These are phyloP conservation scores for Eupithecia subumbrata DNA, from an alignment of 2,888 invertebrate genomes.

Conservation along the genomic window DNA sequence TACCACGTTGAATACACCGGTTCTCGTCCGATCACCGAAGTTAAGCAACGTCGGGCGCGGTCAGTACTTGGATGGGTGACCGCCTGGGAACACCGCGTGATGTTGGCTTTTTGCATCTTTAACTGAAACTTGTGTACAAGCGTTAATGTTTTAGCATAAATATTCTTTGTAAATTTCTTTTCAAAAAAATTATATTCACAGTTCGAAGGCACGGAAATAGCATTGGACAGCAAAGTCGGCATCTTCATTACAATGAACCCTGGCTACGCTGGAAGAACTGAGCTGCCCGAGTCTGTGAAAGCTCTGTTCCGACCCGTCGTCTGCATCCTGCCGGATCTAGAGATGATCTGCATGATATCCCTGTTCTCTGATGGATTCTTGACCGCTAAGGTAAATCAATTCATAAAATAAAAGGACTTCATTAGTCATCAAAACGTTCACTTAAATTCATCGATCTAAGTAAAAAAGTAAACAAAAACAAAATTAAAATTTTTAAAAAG, in stretches of 20 bases:
- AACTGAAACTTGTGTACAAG: neutral
- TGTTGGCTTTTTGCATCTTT: constrained; percentile 32
- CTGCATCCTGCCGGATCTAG: constrained; percentile 95
- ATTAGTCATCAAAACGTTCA: too few relatives aligned
- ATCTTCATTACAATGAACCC: constrained; percentile 98
- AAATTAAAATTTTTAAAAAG: too few relatives aligned
- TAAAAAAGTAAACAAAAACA: too few relatives aligned
- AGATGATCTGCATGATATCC: constrained; percentile 96
- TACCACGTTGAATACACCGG: constrained; percentile 73
- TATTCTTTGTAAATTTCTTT: neutral
- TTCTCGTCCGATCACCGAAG: constrained; percentile 79
- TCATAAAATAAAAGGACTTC: too few relatives aligned
- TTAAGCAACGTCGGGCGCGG: constrained; percentile 76
- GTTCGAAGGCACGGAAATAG: constrained; percentile 94
- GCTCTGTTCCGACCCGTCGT: constrained; percentile 96
- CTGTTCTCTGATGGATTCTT: constrained; percentile 96
- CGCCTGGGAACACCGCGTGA: constrained; percentile 67
- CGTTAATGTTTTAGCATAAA: neutral
- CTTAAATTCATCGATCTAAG: too few relatives aligned
- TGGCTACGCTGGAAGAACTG: constrained; percentile 95
- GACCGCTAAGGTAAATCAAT: constrained; percentile 88
- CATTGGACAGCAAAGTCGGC: constrained; percentile 92
- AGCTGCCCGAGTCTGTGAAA: constrained; percentile 96
- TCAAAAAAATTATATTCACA: constrained; percentile 54
- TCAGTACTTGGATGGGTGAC: constrained; percentile 71